phyloP scores from a whole-genome alignment of 2,888 invertebrate genomes.

The Thymelicus lineola region DNA sequence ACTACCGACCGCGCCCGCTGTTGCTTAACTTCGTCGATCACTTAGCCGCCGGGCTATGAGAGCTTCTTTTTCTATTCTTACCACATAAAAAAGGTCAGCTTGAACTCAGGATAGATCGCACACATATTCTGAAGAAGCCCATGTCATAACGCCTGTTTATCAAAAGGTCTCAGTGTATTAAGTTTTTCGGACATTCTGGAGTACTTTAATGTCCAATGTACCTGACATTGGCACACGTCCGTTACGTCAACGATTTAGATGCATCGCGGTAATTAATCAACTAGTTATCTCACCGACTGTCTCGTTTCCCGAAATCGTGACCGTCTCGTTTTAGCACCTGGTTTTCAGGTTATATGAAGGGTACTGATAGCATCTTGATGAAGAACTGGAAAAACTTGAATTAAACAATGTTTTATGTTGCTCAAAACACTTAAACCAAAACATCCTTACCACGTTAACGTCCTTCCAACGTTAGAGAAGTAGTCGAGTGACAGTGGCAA shows the following conservation, averaged over 20 bases:
- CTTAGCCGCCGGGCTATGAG: too few relatives aligned
- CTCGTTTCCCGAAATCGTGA: slow-evolving; percentile 21
- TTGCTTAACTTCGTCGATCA: too few relatives aligned
- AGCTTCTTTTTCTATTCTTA: too few relatives aligned
- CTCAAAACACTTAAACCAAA: not conserved
- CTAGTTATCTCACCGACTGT: slow-evolving; percentile 16
- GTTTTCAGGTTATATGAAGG: slow-evolving; percentile 21
- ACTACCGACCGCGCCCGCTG: too few relatives aligned
- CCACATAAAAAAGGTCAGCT: too few relatives aligned
- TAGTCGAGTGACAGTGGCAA: too few relatives aligned
- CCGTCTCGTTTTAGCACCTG: slow-evolving; percentile 23
- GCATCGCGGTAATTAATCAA: slow-evolving; percentile 79
- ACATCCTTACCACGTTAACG: too few relatives aligned
- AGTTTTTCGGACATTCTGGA: not conserved
- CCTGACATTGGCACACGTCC: slow-evolving; percentile 56
- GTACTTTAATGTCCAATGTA: slow-evolving; percentile 44
- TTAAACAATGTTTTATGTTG: not conserved
- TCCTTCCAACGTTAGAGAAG: too few relatives aligned
- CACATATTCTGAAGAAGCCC: too few relatives aligned
- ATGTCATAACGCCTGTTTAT: too few relatives aligned
- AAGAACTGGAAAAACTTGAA: slow-evolving; percentile 1
- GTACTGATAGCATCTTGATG: not conserved
- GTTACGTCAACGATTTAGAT: slow-evolving; percentile 56
- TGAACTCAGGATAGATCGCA: too few relatives aligned
- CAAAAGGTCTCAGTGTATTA: too few relatives aligned